These are phyloP conservation scores for Leuciscus waleckii DNA, from an alignment of 2,797 vertebrate genomes.

Conservation along the genomic window DNA sequence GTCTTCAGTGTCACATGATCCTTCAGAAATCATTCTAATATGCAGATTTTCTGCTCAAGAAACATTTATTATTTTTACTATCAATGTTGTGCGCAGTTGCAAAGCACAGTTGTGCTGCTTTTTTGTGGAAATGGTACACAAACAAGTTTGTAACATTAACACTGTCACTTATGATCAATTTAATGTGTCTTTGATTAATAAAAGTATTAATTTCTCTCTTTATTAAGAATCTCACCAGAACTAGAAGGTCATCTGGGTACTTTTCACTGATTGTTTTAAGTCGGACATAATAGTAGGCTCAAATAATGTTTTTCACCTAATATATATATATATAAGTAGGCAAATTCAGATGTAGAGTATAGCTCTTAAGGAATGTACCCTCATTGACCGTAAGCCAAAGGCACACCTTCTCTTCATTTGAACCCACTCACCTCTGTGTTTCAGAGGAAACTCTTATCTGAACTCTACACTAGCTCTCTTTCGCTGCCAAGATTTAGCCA, in stretches of 20 bases:
- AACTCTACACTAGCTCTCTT: constrained; percentile 22
- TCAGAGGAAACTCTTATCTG: constrained; percentile 32
- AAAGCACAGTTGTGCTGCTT: too few relatives aligned
- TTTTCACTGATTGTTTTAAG: not conserved
- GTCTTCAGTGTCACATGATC: not conserved
- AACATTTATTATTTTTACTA: not conserved
- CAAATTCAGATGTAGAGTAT: not conserved
- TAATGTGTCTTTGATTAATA: not conserved
- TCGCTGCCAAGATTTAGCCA: not conserved
- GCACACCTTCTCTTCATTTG: constrained; percentile 34
- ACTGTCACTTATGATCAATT: not conserved
- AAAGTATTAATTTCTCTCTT: not conserved
- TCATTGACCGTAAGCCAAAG: constrained; percentile 37
- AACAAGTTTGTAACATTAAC: too few relatives aligned
- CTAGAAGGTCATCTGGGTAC: not conserved
- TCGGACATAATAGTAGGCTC: not conserved
- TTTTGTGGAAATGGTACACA: too few relatives aligned
- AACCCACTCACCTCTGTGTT: constrained; percentile 39
- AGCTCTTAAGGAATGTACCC: not conserved
- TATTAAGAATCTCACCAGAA: not conserved
- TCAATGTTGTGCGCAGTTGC: too few relatives aligned
- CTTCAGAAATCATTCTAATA: not conserved
- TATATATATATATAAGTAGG: not conserved
- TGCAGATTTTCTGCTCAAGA: not conserved
- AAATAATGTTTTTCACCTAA: not conserved